A percentile compares a stretch with the other conserved stretches of the same genome.
Evolutionary conservation across 2,113 vertebrate species (phyloP).

Genomic region (Rhinichthys klamathensis): DNA sequence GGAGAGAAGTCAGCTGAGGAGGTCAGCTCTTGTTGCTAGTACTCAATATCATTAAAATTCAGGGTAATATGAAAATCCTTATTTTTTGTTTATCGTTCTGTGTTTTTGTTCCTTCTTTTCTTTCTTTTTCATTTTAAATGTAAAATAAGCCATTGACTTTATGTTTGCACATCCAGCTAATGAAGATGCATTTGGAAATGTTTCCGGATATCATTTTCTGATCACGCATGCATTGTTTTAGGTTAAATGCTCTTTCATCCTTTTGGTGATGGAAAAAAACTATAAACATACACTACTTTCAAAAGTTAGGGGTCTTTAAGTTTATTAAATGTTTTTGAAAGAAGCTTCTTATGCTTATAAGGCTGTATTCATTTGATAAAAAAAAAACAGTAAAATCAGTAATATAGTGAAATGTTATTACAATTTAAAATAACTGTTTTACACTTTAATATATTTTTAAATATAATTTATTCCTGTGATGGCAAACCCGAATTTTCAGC

Average conservation of each 20-base stretch:
- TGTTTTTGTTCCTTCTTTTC: not conserved
- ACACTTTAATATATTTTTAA: not conserved
- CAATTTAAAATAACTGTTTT: not conserved
- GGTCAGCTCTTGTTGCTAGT: conserved; percentile 72
- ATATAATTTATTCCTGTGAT: not conserved
- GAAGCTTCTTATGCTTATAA: not conserved
- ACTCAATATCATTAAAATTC: conserved; percentile 4
- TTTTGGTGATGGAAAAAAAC: not conserved
- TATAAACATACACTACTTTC: not conserved
- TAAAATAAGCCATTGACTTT: not conserved
- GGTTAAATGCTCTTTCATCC: not conserved
- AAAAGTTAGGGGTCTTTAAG: not conserved
- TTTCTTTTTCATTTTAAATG: not conserved
- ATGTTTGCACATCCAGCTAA: not conserved
- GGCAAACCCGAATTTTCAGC: not conserved
- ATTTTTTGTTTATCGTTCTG: conserved; percentile 22
- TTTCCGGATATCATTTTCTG: not conserved
- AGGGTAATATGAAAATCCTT: not conserved
- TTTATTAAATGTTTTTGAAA: not conserved
- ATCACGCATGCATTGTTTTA: not conserved
- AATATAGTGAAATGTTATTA: not conserved
- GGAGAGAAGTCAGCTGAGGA: conserved; percentile 67
- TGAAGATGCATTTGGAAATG: not conserved
- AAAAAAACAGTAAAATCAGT: not conserved
- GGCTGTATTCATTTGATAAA: not conserved